These are phyloP conservation scores for Formica exsecta DNA, from an alignment of 1,140 invertebrate genomes.

Conservation along the genomic window DNA sequence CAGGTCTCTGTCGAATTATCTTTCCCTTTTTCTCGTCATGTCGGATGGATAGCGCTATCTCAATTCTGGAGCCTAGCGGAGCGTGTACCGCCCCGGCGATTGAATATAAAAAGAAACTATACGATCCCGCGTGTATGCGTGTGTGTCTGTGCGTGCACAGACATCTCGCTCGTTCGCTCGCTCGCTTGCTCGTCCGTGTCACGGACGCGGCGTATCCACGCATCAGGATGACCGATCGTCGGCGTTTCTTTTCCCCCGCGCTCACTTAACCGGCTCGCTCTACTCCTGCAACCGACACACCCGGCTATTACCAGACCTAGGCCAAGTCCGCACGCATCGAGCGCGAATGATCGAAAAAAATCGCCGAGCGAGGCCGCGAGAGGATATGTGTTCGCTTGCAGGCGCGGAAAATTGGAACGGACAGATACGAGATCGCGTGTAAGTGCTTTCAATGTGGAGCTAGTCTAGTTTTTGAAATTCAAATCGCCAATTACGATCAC, in stretches of 20 bases:
- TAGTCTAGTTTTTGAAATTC: no score
- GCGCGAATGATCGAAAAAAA: slow-evolving; percentile 66
- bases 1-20: no score
- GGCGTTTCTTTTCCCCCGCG: slow-evolving; percentile 67
- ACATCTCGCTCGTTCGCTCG: background rate
- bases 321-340: slow-evolving; percentile 61
- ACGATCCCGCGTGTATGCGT: background rate
- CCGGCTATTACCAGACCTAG: slow-evolving; percentile 66
- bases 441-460: background rate
- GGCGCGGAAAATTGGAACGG: slow-evolving; percentile 44
- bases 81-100: slow-evolving; percentile 65
- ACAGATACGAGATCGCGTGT: slow-evolving; percentile 28
- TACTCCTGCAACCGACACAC: slow-evolving; percentile 65
- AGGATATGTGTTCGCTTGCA: slow-evolving; percentile 38
- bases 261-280: slow-evolving; percentile 75
- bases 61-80: slow-evolving; percentile 70
- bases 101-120: slow-evolving; percentile 34
- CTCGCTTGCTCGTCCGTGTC: slow-evolving; percentile 39
- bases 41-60: slow-evolving; percentile 71
- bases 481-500: no score
- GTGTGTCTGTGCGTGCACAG: background rate
- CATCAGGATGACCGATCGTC: slow-evolving; percentile 76
- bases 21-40: slow-evolving; percentile 61
- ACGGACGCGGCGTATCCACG: slow-evolving; percentile 64
- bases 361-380: slow-evolving; percentile 47